Conservation (phyloP, 2,113 vertebrate genomes). For the Sus scrofa region DNA sequence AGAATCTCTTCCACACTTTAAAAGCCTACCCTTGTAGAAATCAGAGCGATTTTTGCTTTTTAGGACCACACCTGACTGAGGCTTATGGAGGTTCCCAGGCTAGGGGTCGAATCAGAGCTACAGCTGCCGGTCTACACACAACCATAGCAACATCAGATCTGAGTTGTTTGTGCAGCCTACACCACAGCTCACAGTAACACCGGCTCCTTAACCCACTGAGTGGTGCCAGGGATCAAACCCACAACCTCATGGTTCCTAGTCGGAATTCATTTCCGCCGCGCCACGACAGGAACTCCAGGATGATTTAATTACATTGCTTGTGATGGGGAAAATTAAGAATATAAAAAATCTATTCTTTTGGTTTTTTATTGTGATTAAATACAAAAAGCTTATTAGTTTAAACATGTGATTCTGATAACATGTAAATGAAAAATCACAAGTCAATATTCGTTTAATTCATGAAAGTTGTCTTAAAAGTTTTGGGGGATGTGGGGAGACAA, state of each 20-base stretch:
- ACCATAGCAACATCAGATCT: too few species aligned
- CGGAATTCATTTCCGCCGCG: too few species aligned
- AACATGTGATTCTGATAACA: neutral
- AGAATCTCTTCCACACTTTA: neutral
- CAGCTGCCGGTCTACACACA: too few species aligned
- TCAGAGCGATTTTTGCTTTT: neutral
- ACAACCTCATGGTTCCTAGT: too few species aligned
- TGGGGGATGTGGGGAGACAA: neutral
- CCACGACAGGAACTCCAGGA: neutral
- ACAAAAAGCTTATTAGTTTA: neutral
- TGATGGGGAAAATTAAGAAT: neutral
- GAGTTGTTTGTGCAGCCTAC: too few species aligned
- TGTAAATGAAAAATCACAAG: conserved; percentile 40
- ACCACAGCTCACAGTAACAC: too few species aligned
- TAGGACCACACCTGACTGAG: too few species aligned
- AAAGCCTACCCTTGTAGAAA: conserved; percentile 18
- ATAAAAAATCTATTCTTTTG: neutral
- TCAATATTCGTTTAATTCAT: neutral
- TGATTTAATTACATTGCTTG: conserved; percentile 14
- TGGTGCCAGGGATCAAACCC: too few species aligned
- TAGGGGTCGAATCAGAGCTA: too few species aligned
- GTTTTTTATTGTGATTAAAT: neutral
- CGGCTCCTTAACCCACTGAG: too few species aligned
- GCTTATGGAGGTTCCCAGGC: too few species aligned
- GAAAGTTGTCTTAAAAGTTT: neutral